phyloP scores from a whole-genome alignment of 2,113 vertebrate genomes.

The Terrapene triunguis region DNA sequence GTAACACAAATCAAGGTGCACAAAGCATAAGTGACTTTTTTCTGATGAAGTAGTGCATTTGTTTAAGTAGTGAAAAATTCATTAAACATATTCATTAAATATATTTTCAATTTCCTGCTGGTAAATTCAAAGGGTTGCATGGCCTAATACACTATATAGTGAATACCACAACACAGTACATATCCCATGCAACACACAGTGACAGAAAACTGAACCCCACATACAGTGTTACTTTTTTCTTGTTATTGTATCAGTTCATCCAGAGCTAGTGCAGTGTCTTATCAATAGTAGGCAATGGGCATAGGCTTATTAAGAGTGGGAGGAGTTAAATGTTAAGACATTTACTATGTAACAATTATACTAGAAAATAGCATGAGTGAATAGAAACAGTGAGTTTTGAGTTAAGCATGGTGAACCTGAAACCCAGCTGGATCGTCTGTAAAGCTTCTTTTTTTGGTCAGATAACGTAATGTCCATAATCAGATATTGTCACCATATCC shows the following conservation, averaged over 20 bases:
- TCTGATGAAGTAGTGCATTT: constrained; percentile 37
- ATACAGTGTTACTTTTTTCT: too few species aligned
- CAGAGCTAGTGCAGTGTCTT: not conserved
- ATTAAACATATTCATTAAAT: not conserved
- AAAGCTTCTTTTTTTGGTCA: not conserved
- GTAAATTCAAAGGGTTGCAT: not conserved
- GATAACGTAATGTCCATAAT: not conserved
- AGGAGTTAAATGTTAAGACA: not conserved
- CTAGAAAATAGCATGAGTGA: not conserved
- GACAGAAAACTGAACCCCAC: not conserved
- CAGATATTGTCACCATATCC: not conserved
- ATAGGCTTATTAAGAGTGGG: constrained; percentile 32
- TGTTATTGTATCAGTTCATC: not conserved
- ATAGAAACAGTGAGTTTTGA: not conserved
- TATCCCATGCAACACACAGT: not conserved
- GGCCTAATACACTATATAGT: not conserved
- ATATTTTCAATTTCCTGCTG: constrained; percentile 9
- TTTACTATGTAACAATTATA: not conserved
- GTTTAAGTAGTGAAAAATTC: constrained; percentile 51
- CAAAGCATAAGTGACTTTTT: constrained; percentile 49
- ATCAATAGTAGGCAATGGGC: not conserved
- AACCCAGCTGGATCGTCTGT: not conserved
- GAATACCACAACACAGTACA: not conserved
- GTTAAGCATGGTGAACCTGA: not conserved
- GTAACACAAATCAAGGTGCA: constrained; percentile 44